A percentile compares a stretch with the other conserved stretches of the same genome.
These are phyloP conservation scores for Allygus modestus DNA, from an alignment of 2,888 invertebrate genomes.

Conservation along the genomic window DNA sequence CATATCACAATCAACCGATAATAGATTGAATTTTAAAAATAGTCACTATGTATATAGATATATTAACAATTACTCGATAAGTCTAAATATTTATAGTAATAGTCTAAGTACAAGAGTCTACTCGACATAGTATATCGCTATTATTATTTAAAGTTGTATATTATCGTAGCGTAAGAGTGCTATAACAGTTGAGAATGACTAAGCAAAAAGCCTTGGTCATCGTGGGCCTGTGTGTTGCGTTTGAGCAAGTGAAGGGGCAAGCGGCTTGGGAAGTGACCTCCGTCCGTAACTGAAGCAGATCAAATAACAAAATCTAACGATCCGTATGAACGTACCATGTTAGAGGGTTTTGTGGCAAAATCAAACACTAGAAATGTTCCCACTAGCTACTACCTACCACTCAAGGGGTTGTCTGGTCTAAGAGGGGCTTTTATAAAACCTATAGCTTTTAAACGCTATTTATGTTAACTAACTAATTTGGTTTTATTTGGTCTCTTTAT, in stretches of 20 bases:
- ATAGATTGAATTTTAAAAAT: conserved; percentile 54
- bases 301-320: background rate
- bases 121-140: conserved; percentile 56
- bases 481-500: background rate
- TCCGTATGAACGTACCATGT: background rate
- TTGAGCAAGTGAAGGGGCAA: conserved; percentile 55
- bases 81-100: conserved; percentile 54
- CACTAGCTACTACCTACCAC: background rate
- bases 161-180: conserved; percentile 52
- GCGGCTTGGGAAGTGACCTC: background rate
- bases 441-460: background rate
- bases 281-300: background rate
- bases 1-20: conserved; percentile 54
- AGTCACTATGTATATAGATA: conserved; percentile 53
- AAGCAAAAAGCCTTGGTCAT: conserved; percentile 58
- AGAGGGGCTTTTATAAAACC: background rate
- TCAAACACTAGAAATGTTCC: conserved; percentile 29
- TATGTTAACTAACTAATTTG: background rate
- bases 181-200: conserved; percentile 31
- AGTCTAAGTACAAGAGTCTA: conserved; percentile 55
- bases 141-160: conserved; percentile 52
- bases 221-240: conserved; percentile 5
- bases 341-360: conserved; percentile 49
- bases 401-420: conserved; percentile 1
- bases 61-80: conserved; percentile 56